Percentiles rank a stretch among this genome's conserved stretches.
Evolutionary conservation across 2,113 vertebrate genomes (phyloP).

Genomic region (Boulengeromyrus knoepffleri): DNA sequence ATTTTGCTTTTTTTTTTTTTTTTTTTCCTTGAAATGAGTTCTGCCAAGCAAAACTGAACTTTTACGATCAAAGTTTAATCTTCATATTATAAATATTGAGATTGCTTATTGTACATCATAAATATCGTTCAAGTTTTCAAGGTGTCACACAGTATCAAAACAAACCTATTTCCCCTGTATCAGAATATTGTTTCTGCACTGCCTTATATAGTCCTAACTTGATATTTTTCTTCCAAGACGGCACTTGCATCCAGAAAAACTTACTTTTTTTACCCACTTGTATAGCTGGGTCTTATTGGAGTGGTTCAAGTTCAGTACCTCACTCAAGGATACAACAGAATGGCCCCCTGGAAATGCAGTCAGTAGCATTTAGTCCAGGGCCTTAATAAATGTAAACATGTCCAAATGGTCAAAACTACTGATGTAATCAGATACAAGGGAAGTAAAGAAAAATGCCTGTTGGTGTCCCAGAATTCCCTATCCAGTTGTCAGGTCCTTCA

Average conservation of each 20-base stretch:
- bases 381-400: not conserved
- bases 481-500: not conserved
- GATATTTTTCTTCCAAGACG: not conserved
- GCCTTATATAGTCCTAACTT: not conserved
- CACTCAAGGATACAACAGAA: not conserved
- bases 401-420: not conserved
- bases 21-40: not conserved
- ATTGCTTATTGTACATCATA: not conserved
- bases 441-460: not conserved
- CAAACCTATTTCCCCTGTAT: not conserved
- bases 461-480: slow-evolving; percentile 5
- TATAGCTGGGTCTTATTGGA: not conserved
- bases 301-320: not conserved
- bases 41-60: not conserved
- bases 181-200: not conserved
- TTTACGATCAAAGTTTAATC: not conserved
- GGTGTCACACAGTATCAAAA: not conserved
- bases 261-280: not conserved
- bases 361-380: not conserved
- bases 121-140: not conserved
- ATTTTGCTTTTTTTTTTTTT: not conserved
- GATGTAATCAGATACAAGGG: not conserved
- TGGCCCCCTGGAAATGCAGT: not conserved
- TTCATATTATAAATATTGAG: not conserved
- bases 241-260: not conserved